Base-by-base conservation (phyloP, 2,888 invertebrate species). In the Hedya salicella region DNA sequence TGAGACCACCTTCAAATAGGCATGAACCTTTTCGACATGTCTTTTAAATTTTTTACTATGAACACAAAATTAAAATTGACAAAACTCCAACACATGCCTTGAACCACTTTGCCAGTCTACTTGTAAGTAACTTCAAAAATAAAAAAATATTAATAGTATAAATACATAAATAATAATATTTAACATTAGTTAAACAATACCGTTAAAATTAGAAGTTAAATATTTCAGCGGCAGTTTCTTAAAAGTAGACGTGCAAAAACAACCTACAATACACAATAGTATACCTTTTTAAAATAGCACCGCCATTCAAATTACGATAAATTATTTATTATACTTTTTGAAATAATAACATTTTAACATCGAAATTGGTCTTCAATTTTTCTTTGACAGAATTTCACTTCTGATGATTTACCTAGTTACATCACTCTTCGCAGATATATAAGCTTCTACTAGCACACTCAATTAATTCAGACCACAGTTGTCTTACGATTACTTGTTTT, bases 261-360 rank as follows among this genome's bases (percentile, higher is more conserved):
- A 77, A 76, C 76, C 78, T 78, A 81, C 79, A 78, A 57, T 77
- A 79, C 79, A 78, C 78, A 79, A 83, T 83, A 87, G 75, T 87
- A 86, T 85, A 89, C 81, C 85, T 72, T 79, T 84, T 85, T 82
- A 86, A 84, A 87, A 90, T 91, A 91, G 91, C 91, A 91, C 91
- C 91, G 81, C 88, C 88, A 81, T 87, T 82, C 79, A 82, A 83
- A 81, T 83, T 81, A 81, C 71, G 77, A 74, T 74, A 69, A 71
- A 75, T 76, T 76, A 75, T 74, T 71, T 69, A 70, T 75, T 71
- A 71, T 70, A 73, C 72, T 77, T 72, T 73, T 75, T 68, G 73
- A 74, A 70, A 73, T 77, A 77, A 76, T 75, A 60, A 79, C 75
- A 77, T 68, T 69, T 68, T 67, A 67, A 79, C 74, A 74, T 77